Conservation (phyloP, 92 coral and sea anemone genomes). For the Epizoanthus scotinus region DNA sequence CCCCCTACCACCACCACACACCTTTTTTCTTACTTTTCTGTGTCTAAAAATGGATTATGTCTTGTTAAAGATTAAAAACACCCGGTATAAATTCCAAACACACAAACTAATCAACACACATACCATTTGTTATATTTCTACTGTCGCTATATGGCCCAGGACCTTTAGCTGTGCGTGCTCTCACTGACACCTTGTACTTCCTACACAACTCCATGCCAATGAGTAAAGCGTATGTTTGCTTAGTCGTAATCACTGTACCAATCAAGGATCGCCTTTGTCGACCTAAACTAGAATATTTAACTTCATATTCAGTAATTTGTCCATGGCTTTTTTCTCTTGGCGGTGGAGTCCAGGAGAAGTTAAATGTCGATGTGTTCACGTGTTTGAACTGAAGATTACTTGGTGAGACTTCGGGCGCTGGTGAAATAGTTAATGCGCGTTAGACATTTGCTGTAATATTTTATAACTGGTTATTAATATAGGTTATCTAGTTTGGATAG, state of each 20-base stretch:
- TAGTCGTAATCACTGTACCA: neutral
- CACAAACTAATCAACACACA: neutral
- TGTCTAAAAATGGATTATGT: no score
- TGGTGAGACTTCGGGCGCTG: constrained; percentile 24
- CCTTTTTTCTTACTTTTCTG: no score
- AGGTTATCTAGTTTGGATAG: no score
- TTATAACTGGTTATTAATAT: no score
- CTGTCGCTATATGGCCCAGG: neutral
- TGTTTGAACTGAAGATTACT: constrained; percentile 9
- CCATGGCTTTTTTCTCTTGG: constrained; percentile 29
- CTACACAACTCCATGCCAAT: neutral
- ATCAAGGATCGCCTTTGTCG: neutral
- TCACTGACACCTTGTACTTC: neutral
- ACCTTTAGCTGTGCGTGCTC: neutral
- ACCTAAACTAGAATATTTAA: neutral
- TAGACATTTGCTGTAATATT: no score
- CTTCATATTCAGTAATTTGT: neutral
- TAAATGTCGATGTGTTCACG: neutral
- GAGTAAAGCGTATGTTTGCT: neutral
- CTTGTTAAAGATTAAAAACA: no score
- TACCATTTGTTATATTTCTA: constrained; percentile 6
- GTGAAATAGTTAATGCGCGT: no score
- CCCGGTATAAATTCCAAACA: no score
- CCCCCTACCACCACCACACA: no score
- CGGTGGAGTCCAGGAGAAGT: constrained; percentile 29